Evolutionary conservation across 2,113 vertebrate genomes (phyloP).

Genomic region (Meriones unguiculatus): DNA sequence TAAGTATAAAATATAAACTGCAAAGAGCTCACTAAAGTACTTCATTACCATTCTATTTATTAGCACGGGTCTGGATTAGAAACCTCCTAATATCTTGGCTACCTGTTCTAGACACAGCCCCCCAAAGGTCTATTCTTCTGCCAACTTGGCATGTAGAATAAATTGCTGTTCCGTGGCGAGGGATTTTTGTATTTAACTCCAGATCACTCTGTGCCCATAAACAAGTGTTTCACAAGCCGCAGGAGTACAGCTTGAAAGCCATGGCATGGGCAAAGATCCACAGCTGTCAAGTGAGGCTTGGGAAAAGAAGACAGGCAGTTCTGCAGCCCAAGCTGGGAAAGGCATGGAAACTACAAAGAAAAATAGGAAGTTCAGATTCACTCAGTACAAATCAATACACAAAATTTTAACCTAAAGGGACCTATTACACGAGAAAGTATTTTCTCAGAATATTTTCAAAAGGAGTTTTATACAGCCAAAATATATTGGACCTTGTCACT

Average conservation of each 20-base stretch:
- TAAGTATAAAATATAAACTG: neutral
- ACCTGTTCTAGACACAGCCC: slow-evolving; percentile 57
- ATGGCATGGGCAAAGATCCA: neutral
- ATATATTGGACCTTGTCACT: neutral
- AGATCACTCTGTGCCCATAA: slow-evolving; percentile 68
- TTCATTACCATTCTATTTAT: slow-evolving; percentile 16
- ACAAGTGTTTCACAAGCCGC: slow-evolving; percentile 65
- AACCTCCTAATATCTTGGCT: slow-evolving; percentile 36
- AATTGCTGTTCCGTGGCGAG: slow-evolving; percentile 34
- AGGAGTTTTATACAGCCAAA: neutral
- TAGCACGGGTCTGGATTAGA: slow-evolving; percentile 32
- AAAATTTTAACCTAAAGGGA: neutral
- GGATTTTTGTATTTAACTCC: slow-evolving; percentile 58
- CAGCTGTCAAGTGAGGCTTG: neutral
- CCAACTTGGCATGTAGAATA: slow-evolving; percentile 35
- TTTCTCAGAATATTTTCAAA: neutral
- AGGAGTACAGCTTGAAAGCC: slow-evolving; percentile 32
- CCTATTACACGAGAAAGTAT: neutral
- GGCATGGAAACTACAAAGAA: slow-evolving; percentile 30
- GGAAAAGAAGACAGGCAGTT: neutral
- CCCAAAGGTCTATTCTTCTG: slow-evolving; percentile 12
- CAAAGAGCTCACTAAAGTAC: neutral
- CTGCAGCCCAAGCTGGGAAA: neutral
- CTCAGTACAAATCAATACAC: neutral
- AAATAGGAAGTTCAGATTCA: neutral